Conservation (phyloP, 2,888 invertebrate species). For the Horisme vitalbata region DNA sequence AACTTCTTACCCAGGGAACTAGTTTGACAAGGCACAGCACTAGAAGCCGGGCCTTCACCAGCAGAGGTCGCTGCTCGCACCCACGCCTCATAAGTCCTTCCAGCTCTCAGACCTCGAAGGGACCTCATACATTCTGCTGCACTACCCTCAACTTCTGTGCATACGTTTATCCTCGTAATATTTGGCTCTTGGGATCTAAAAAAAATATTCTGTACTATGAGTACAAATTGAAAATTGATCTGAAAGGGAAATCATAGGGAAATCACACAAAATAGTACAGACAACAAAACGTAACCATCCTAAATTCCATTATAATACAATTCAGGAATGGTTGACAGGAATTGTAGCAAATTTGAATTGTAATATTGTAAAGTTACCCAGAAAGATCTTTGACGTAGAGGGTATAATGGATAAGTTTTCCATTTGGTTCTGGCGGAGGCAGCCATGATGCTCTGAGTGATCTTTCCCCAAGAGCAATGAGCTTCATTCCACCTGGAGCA, state of each 20-base stretch:
- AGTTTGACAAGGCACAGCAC: conserved; percentile 72
- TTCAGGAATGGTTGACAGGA: too few relatives aligned
- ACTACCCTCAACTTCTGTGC: conserved; percentile 62
- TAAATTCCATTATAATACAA: too few relatives aligned
- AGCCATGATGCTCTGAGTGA: conserved; percentile 93
- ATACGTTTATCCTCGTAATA: conserved; percentile 63
- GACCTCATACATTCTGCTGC: conserved; percentile 80
- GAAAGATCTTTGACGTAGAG: conserved; percentile 89
- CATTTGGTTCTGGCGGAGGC: conserved; percentile 91
- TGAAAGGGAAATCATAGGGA: too few relatives aligned
- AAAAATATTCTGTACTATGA: too few relatives aligned
- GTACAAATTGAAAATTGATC: too few relatives aligned
- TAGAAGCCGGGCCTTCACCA: conserved; percentile 85
- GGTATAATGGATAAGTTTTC: conserved; percentile 90
- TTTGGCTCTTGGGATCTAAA: conserved; percentile 71
- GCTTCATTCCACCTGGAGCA: conserved; percentile 92
- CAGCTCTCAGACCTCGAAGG: conserved; percentile 86
- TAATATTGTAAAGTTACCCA: conserved; percentile 72
- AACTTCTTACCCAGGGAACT: conserved; percentile 63
- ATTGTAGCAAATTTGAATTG: too few relatives aligned
- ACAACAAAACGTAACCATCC: too few relatives aligned
- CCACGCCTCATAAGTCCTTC: conserved; percentile 92
- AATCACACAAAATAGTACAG: too few relatives aligned
- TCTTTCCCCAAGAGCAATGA: conserved; percentile 90
- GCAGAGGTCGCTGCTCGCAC: conserved; percentile 91